Evolutionary conservation across 2,888 invertebrate genomes (phyloP).

Genomic region (Ichneumon xanthorius): DNA sequence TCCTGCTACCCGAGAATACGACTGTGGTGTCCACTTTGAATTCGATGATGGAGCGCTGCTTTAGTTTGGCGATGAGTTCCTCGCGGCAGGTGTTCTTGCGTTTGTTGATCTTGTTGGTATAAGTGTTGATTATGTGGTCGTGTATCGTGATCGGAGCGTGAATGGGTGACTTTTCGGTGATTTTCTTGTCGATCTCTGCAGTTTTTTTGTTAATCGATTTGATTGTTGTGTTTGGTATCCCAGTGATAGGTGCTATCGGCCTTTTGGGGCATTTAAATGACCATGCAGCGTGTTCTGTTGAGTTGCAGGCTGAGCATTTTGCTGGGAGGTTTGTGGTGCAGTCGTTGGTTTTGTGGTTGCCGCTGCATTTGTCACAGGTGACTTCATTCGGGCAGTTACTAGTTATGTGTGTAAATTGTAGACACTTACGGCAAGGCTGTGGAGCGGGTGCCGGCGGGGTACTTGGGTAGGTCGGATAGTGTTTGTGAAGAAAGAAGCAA

Average conservation of each 20-base stretch:
- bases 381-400: constrained; percentile 7
- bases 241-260: neutral
- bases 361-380: too few species aligned
- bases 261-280: constrained; percentile 22
- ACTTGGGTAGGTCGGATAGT: constrained; percentile 31
- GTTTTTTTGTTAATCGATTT: constrained; percentile 15
- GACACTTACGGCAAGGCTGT: neutral
- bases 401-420: neutral
- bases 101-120: constrained; percentile 8
- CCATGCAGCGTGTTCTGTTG: constrained; percentile 6
- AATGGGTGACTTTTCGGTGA: neutral
- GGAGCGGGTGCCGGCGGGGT: constrained; percentile 24
- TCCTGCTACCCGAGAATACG: neutral
- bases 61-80: neutral
- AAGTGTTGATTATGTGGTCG: constrained; percentile 3
- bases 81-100: constrained; percentile 10
- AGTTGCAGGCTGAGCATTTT: neutral
- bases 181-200: neutral
- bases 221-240: constrained; percentile 23
- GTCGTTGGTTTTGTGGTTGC: neutral
- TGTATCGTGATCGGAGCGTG: neutral
- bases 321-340: neutral
- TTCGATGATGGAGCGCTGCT: constrained; percentile 11
- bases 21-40: constrained; percentile 5
- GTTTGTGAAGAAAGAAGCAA: constrained; percentile 24